Base-by-base conservation (phyloP, 2,888 invertebrate species). In the Noctuana brunneofusca region DNA sequence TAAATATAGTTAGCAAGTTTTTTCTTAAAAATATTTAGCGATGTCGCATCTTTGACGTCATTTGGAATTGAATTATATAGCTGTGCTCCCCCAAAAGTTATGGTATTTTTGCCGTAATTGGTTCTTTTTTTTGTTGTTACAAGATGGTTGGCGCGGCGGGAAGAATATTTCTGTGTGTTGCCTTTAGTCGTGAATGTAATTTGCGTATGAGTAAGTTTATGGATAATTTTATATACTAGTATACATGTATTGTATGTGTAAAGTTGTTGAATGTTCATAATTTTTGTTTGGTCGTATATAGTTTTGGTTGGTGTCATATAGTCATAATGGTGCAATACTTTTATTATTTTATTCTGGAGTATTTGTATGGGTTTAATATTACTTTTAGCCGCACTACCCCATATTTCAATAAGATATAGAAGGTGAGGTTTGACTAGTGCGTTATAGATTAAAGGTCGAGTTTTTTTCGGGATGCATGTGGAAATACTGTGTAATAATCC, bases 291-390 rank as follows among this genome's bases (percentile, higher is more conserved):
- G 12, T 46, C 12, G 20, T 56, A 56, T n/a, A 56, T 32, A 8
- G 20, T 30, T 16, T 46, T 43, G 2, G 56, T 32, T 1, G 43
- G 46, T 46, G 56, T 56, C 30, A 56, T n/a, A 20, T n/a, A 56
- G 20, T 56, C 18, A 46, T 46, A 56, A 12, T 56, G 43, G 18
- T 56, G 18, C n/a, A 56, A 20, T 0, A 56, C 46, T 56, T 56
- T 56, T 41, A 56, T 12, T 46, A 46, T 8, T 32, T 56, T 56
- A 41, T 56, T 56, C 22, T 56, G 56, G n/a, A 46, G 8, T 30
- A 12, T 46, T 11, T 56, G 56, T 9, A 56, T 18, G 1, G 20
- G 20, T 46, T 46, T 56, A 12, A 56, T 8, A 12, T 43, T 43
- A 3, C 27, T 30, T 56, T 56, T 56, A 18, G 55, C 55, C 1